These are phyloP conservation scores for Platynereis dumerilii DNA, from an alignment of 2,888 invertebrate species.

Conservation along the genomic window DNA sequence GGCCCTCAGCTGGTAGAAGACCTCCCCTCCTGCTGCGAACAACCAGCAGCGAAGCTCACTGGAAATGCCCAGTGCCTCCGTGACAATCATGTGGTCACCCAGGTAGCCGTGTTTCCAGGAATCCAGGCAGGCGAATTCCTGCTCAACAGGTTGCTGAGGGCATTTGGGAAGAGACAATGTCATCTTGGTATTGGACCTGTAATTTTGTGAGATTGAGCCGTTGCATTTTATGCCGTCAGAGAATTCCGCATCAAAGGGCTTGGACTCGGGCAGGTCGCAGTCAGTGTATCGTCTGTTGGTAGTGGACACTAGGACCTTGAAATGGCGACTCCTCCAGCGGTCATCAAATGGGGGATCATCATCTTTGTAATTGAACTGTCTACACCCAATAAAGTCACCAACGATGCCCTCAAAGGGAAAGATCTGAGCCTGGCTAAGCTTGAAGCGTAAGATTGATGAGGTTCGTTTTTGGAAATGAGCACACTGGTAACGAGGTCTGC, in stretches of 20 bases:
- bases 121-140: conserved; percentile 29
- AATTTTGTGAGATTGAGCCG: conserved; percentile 16
- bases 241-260: conserved; percentile 16
- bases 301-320: conserved; percentile 23
- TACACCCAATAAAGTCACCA: conserved; percentile 22
- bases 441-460: conserved; percentile 25
- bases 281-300: conserved; percentile 17
- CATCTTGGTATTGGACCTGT: conserved; percentile 19
- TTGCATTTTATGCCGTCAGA: conserved; percentile 22
- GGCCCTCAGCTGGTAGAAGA: conserved; percentile 29
- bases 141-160: conserved; percentile 1
- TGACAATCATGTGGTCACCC: conserved; percentile 28
- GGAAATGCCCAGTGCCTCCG: conserved; percentile 23
- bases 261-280: conserved; percentile 22
- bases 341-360: conserved; percentile 25
- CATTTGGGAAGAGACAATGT: conserved; percentile 22
- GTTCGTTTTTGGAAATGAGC: conserved; percentile 23
- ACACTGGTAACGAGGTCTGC: conserved; percentile 28
- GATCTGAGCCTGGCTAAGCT: conserved; percentile 27
- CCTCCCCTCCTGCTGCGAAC: conserved; percentile 24
- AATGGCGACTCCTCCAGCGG: conserved; percentile 27
- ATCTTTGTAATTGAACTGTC: conserved; percentile 26
- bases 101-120: conserved; percentile 24
- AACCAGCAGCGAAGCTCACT: conserved; percentile 26
- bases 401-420: conserved; percentile 29